A percentile compares a stretch with the other conserved stretches of the same genome.
These are phyloP conservation scores for Polylopha cassiicola DNA, from an alignment of 2,888 invertebrate genomes.

Conservation along the genomic window DNA sequence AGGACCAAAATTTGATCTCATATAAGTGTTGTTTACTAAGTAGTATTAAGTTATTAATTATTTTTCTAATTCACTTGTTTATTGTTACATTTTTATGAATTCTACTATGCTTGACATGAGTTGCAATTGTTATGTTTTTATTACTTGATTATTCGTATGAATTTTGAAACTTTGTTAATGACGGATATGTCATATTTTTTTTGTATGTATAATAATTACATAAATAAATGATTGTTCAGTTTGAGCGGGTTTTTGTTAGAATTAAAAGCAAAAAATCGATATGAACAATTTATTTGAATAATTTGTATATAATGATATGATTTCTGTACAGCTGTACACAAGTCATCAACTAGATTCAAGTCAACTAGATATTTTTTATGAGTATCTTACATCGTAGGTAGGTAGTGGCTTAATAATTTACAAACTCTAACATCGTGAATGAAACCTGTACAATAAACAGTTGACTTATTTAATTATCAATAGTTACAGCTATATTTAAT, in stretches of 20 bases:
- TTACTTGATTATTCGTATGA: no score
- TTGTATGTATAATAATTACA: slow-evolving; percentile 1
- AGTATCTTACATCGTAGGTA: slow-evolving; percentile 67
- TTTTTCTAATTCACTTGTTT: no score
- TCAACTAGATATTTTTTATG: slow-evolving; percentile 72
- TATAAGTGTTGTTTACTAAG: slow-evolving; percentile 18
- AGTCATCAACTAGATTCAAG: slow-evolving; percentile 72
- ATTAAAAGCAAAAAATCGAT: slow-evolving; percentile 49
- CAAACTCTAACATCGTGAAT: slow-evolving; percentile 61
- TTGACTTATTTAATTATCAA: slow-evolving; percentile 49
- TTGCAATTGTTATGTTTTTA: no score
- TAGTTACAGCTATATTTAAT: slow-evolving; percentile 36
- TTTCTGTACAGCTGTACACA: slow-evolving; percentile 75
- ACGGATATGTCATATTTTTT: no score
- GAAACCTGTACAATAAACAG: slow-evolving; percentile 67
- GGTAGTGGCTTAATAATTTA: slow-evolving; percentile 71
- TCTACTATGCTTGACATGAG: no score
- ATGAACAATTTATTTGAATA: slow-evolving; percentile 76
- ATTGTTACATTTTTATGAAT: no score
- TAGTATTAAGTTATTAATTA: no score
- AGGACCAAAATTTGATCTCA: slow-evolving; percentile 40
- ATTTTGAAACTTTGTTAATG: no score
- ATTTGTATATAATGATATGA: slow-evolving; percentile 75
- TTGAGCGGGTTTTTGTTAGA: slow-evolving; percentile 24
- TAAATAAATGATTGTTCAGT: slow-evolving; percentile 10